Conservation (phyloP, 2,113 vertebrate species). For the Rutilus rutilus region DNA sequence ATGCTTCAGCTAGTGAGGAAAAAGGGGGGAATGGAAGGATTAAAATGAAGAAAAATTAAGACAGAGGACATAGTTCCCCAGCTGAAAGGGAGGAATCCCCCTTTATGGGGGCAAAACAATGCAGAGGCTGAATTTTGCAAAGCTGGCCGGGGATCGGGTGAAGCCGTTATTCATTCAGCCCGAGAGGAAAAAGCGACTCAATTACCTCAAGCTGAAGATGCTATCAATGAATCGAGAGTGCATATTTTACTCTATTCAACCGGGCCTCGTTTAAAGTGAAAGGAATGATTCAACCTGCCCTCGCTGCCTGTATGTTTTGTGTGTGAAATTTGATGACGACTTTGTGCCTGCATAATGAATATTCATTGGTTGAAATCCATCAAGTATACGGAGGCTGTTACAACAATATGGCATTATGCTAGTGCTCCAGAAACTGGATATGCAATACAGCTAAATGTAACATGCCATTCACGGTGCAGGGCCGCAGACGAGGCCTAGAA, state of each 20-base stretch:
- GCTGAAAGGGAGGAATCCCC: conserved; percentile 86
- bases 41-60: conserved; percentile 98
- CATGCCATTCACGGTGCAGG: not conserved
- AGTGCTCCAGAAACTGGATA: conserved; percentile 41
- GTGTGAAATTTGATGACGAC: conserved; percentile 73
- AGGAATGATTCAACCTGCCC: conserved; percentile 93
- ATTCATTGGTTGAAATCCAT: conserved; percentile 64
- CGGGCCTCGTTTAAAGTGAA: conserved; percentile 95
- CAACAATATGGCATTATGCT: conserved; percentile 58
- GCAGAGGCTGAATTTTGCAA: conserved; percentile 84
- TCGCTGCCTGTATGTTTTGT: conserved; percentile 82
- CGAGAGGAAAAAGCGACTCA: conserved; percentile 86
- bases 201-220: conserved; percentile 99
- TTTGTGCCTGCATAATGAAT: conserved; percentile 62
- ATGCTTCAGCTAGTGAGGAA: conserved; percentile 76
- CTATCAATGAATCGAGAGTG: conserved; percentile 98
- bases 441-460: conserved; percentile 34
- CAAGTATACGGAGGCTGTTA: conserved; percentile 56
- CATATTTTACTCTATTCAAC: conserved; percentile 98
- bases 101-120: conserved; percentile 85
- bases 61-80: conserved; percentile 85
- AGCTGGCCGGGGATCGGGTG: conserved; percentile 86
- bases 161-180: conserved; percentile 99
- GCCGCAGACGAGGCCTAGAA: not conserved
- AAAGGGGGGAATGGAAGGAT: conserved; percentile 75